These are phyloP conservation scores for Sternarchorhynchus goeldii DNA, from an alignment of 2,797 vertebrate species.

Conservation along the genomic window DNA sequence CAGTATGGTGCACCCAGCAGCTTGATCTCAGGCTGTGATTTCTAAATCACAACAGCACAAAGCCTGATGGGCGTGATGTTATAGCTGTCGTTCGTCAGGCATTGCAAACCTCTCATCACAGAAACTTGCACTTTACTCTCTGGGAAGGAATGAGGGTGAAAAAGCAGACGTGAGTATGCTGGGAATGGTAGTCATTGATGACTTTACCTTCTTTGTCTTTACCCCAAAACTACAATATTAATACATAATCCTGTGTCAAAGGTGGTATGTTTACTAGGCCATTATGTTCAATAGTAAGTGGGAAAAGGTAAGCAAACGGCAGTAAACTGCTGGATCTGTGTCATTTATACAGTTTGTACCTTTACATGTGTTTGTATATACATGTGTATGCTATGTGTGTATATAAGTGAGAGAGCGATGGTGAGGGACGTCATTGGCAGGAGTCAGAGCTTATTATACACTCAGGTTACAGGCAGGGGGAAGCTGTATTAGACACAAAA, in stretches of 20 bases:
- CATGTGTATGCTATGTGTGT: conserved; percentile 17
- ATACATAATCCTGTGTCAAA: too few species aligned
- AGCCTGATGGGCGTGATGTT: neutral
- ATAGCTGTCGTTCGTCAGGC: conserved; percentile 8
- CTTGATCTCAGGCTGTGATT: conserved; percentile 26
- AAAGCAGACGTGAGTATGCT: too few species aligned
- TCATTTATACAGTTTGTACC: neutral
- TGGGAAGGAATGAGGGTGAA: neutral
- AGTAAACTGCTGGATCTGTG: neutral
- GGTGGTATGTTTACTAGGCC: neutral
- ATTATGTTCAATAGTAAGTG: neutral
- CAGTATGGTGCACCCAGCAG: conserved; percentile 9
- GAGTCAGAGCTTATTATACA: conserved; percentile 71
- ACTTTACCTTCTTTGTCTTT: neutral
- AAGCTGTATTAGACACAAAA: conserved; percentile 43
- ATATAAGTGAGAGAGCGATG: conserved; percentile 28
- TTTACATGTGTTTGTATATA: conserved; percentile 17
- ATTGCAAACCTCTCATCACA: neutral
- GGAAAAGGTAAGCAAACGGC: conserved; percentile 1
- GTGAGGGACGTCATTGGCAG: conserved; percentile 59
- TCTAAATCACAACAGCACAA: conserved; percentile 26
- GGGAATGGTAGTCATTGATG: too few species aligned
- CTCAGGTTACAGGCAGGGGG: conserved; percentile 70
- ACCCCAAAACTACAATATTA: neutral
- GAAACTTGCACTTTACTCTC: neutral